Conservation (phyloP, 2,888 invertebrate species). For the Sinotaia quadrata region DNA sequence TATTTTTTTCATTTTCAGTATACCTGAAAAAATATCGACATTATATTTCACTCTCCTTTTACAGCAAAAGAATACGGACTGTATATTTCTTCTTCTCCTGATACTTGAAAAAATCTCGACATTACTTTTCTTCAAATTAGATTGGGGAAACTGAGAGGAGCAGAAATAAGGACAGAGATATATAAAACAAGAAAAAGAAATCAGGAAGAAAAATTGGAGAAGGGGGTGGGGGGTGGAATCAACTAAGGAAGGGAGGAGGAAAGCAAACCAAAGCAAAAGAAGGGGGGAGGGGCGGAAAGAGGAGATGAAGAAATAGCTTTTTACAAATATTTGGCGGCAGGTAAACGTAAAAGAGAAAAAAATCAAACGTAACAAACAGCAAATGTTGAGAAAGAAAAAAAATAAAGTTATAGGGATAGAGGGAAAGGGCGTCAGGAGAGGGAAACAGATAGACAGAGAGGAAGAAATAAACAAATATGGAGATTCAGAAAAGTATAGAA, state of each 20-base stretch:
- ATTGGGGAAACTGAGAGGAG: too few relatives aligned
- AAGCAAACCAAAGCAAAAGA: neutral
- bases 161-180: neutral
- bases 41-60: too few relatives aligned
- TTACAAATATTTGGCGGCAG: neutral
- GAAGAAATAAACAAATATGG: neutral
- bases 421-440: neutral
- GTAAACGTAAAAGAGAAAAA: neutral
- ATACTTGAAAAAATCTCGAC: too few relatives aligned
- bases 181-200: too few relatives aligned
- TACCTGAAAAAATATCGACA: too few relatives aligned
- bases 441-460: neutral
- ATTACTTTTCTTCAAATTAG: too few relatives aligned
- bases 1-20: too few relatives aligned
- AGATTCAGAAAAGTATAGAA: neutral
- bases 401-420: neutral
- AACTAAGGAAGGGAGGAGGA: neutral
- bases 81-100: too few relatives aligned
- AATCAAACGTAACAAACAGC: too few relatives aligned
- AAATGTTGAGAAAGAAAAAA: neutral
- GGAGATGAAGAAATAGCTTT: neutral
- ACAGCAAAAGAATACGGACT: too few relatives aligned
- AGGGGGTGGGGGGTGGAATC: too few relatives aligned
- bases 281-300: neutral
- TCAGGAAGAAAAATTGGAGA: too few relatives aligned